Evolutionary conservation across 2,797 vertebrate species (phyloP), one percentile per base, ranked within the genome.

Genomic region (Acestrorhynchus altus): DNA sequence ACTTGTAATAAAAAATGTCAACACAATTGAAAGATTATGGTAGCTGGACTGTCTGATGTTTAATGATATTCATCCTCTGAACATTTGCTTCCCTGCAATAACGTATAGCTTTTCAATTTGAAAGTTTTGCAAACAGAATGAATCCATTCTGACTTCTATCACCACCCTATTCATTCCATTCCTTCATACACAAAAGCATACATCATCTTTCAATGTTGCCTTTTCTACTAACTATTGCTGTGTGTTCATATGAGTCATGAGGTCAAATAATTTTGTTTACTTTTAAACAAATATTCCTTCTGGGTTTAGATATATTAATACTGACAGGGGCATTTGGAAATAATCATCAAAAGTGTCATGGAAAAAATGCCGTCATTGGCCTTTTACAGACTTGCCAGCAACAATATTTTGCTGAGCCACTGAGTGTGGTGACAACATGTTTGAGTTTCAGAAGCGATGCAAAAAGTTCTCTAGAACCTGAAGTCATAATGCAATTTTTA

Each of bases 271-370:
- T 90, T 90, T 84, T 91, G 90, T 93, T 94, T 92, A 92, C 87
- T 90, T 91, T 89, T 88, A 83, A 86, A 86, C 79, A 90, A 91
- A 89, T 86, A 78, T 91, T 92, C 92, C 88, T 86, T 83, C 52
- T 71, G 83, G 81, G 84, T 89, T 66, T 84, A 74, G 86, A 88
- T 89, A 86, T 91, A 92, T 94, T 91, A 86, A 89, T 90, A 88
- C 89, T 91, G 93, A 93, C 92, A 90, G 88, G 81, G 81, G 89
- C 93, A 94, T 93, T 94, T 94, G 92, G 92, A 93, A 94, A 90
- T 90, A 92, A 93, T 94, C 92, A 91, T 92, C 89, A 89, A 89
- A 92, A 89, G 89, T 93, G 92, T 94, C 92, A 94, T 92, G 92
- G 92, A 93, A 93, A 93, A 93, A 90, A 10, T 74, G 72, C 85